Evolutionary conservation across 2,113 vertebrate species (phyloP).

Genomic region (Salvelinus sp.): DNA sequence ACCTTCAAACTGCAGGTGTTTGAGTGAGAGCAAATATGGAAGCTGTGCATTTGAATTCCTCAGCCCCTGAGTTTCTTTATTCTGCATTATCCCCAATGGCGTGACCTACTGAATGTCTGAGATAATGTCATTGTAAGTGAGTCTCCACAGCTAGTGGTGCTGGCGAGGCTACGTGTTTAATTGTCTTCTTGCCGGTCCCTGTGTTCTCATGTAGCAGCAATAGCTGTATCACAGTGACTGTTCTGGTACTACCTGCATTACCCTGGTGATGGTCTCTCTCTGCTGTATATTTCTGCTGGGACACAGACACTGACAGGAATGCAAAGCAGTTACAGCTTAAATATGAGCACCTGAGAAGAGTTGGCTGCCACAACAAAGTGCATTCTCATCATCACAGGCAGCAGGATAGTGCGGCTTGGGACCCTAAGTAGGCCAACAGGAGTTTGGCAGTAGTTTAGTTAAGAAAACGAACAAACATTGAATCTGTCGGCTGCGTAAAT

Average conservation of each 20-base stretch:
- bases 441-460: background rate
- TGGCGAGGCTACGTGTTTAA: background rate
- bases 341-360: background rate
- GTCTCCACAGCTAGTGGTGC: background rate
- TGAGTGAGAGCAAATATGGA: no score
- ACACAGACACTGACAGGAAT: conserved; percentile 11
- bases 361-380: background rate
- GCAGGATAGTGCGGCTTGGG: background rate
- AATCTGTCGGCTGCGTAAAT: background rate
- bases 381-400: background rate
- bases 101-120: background rate
- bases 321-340: conserved; percentile 1
- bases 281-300: background rate
- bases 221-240: background rate
- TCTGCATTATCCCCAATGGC: no score
- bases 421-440: background rate
- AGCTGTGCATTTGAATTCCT: no score
- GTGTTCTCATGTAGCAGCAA: background rate
- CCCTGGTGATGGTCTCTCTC: no score
- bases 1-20: no score
- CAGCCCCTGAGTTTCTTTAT: no score
- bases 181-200: background rate
- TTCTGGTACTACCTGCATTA: background rate
- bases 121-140: background rate
- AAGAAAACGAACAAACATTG: background rate